Conservation (phyloP, 2,113 vertebrate species). For the Leptodactylus fuscus region DNA sequence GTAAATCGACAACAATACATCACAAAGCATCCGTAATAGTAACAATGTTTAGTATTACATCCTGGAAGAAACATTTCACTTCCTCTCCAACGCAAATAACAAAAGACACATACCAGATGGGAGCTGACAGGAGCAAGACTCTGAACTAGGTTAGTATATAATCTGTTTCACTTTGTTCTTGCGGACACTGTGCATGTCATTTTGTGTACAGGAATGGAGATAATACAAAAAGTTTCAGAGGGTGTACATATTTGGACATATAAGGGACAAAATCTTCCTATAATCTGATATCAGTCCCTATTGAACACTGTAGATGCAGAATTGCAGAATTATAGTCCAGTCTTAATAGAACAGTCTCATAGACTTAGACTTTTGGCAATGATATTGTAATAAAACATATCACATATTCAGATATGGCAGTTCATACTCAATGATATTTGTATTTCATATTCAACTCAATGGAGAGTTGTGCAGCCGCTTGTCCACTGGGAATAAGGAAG, state of each 20-base stretch:
- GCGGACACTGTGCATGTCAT: background rate
- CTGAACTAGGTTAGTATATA: background rate
- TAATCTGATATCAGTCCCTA: too few species aligned
- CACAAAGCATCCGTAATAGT: background rate
- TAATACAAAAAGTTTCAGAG: too few species aligned
- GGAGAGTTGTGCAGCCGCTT: background rate
- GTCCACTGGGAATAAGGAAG: too few species aligned
- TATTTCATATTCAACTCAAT: background rate
- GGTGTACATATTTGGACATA: too few species aligned
- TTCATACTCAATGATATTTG: background rate
- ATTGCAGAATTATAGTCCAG: background rate
- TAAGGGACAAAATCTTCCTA: too few species aligned
- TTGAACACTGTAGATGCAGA: too few species aligned
- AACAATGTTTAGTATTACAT: background rate
- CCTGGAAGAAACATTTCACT: background rate
- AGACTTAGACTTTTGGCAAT: background rate
- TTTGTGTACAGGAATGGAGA: background rate
- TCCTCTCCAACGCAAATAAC: background rate
- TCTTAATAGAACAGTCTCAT: background rate
- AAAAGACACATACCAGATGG: slow-evolving; percentile 14
- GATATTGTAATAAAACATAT: background rate
- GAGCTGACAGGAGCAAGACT: background rate
- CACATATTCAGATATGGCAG: background rate
- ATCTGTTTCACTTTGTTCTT: background rate
- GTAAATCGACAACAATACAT: background rate